phyloP scores from a whole-genome alignment of 1,140 invertebrate species.

The Galleria mellonella region DNA sequence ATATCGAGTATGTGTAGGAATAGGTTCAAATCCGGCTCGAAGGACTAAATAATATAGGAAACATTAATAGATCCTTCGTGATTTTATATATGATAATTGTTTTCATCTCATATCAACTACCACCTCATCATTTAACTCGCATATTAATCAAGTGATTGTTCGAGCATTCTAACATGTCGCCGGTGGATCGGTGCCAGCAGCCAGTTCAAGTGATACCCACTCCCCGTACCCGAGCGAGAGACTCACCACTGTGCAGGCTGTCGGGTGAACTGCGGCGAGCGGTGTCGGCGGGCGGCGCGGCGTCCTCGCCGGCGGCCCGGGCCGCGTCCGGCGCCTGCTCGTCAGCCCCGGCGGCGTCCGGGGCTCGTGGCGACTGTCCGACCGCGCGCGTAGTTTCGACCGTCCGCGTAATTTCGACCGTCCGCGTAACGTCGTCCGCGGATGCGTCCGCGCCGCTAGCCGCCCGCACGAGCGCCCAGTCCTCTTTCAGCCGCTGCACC shows the following conservation, averaged over 20 bases:
- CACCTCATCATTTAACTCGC: too few relatives aligned
- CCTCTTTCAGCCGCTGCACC: slow-evolving; percentile 76
- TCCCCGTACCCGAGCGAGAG: neutral
- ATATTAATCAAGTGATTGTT: too few relatives aligned
- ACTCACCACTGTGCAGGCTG: slow-evolving; percentile 35
- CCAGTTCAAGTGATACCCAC: slow-evolving; percentile 8
- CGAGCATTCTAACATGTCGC: too few relatives aligned
- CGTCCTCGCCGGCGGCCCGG: neutral
- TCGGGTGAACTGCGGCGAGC: slow-evolving; percentile 4
- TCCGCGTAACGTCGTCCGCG: neutral
- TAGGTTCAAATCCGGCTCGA: too few relatives aligned
- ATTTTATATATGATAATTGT: too few relatives aligned
- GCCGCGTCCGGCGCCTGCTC: neutral
- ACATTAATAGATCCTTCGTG: too few relatives aligned
- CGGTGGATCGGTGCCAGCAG: too few relatives aligned
- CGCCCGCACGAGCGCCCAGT: slow-evolving; percentile 68
- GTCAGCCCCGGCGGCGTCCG: slow-evolving; percentile 70
- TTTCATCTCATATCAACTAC: too few relatives aligned
- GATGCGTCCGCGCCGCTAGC: slow-evolving; percentile 11
- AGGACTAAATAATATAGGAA: neutral
- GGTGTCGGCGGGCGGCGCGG: slow-evolving; percentile 74
- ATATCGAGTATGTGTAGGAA: too few relatives aligned
- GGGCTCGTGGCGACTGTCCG: too few relatives aligned
- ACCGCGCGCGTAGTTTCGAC: too few relatives aligned
- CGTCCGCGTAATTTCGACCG: too few relatives aligned